Evolutionary conservation across 2,113 vertebrate species (phyloP), one percentile per base, ranked within the genome.

Genomic region (Chaetops frenatus): DNA sequence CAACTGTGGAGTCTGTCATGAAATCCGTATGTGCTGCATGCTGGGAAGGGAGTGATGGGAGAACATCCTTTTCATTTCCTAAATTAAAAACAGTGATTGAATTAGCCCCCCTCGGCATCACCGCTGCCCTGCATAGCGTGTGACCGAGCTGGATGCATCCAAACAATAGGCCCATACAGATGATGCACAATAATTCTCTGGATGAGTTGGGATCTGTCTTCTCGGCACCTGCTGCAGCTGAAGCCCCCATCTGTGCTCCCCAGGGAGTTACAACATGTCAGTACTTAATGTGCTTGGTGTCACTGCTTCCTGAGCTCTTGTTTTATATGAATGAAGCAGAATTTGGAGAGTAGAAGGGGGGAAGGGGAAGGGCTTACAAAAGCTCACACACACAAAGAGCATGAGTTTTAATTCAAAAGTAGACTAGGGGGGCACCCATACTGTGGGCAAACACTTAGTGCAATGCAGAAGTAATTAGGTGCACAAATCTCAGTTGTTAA

Each of bases 191-290:
- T 95, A 48, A 92, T 90, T 93, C 83, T 62, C 90, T 82, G 93
- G 58, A 47, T 85, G 86, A 97, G 50, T 69, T 91, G 86, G 38
- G 86, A 91, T 96, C 67, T 95, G 70, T 90, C 93, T 86, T 80
- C 79, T 47, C 33, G 3, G 93, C 95, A 97, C 95, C 95, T 97
- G 97, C 96, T 88, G 93, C 96, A 95, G 95, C 95, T 97, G 96
- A 94, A 91, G 79, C 44, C 38, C 88, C 95, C 96, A 96, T 96
- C 97, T 96, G 94, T 93, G 96, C 80, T 96, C 94, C 70, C 93
- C 8, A 6, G 92, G 87, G 94, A 91, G 69, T 88, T n/a, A 28
- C 0, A 4, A 84, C 88, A 50, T 29, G 76, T 38, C 81, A 42
- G 58, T 40, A 36, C 93, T 90, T 94, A 72, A 94, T 93, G 88